These are phyloP conservation scores for Phyllopteryx taeniolatus DNA, from an alignment of 2,113 vertebrate genomes.

Conservation along the genomic window DNA sequence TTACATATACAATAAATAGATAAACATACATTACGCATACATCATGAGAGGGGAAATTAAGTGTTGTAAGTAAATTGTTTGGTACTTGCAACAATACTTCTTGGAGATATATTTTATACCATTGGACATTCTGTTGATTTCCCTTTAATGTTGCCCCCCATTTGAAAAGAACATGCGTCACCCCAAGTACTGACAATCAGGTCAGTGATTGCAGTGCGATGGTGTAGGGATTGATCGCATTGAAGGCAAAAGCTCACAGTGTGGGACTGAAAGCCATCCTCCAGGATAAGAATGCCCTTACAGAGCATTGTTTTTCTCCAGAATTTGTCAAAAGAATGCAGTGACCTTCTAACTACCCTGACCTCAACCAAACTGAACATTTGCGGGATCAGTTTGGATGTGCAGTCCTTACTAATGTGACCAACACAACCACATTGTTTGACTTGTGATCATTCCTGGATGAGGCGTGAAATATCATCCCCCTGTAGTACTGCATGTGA, in stretches of 20 bases:
- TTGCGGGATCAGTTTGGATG: background rate
- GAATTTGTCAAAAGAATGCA: too few species aligned
- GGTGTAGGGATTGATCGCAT: background rate
- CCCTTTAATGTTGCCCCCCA: background rate
- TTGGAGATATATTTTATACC: background rate
- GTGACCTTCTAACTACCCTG: background rate
- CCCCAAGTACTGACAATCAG: too few species aligned
- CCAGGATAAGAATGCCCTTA: background rate
- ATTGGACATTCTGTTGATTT: background rate
- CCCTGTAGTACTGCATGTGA: background rate
- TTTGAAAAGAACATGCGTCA: background rate
- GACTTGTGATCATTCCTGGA: background rate
- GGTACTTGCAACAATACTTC: background rate
- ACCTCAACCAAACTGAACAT: background rate
- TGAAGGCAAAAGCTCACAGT: background rate
- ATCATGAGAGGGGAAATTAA: too few species aligned
- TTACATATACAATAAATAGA: too few species aligned
- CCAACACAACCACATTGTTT: background rate
- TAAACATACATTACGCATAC: too few species aligned
- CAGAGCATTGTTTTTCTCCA: background rate
- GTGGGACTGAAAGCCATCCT: background rate
- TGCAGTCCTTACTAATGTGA: background rate
- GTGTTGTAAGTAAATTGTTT: too few species aligned
- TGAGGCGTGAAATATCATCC: background rate
- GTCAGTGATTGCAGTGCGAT: background rate